Base-by-base conservation (phyloP, 92 coral and sea anemone genomes). In the Paragorgia papillata region DNA sequence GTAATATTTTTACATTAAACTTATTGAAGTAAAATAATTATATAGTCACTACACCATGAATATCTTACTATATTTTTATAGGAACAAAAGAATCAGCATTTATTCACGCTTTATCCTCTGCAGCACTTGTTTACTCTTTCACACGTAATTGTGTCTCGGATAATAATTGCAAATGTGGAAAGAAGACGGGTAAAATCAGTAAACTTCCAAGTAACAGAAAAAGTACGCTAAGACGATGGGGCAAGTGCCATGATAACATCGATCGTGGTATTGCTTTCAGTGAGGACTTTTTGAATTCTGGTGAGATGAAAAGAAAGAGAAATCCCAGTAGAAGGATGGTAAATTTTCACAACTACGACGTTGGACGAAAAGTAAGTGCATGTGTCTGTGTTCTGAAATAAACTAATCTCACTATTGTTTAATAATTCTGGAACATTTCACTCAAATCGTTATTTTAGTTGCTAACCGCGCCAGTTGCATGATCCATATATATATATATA, bases 21-120 rank as follows among this genome's bases (percentile, higher is more conserved):
- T n/a, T n/a, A n/a, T n/a, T n/a, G n/a, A n/a, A n/a, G n/a, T n/a
- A n/a, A n/a, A n/a, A n/a, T n/a, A n/a, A n/a, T n/a, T n/a, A n/a
- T n/a, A n/a, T n/a, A n/a, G n/a, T n/a, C n/a, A n/a, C n/a, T n/a
- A n/a, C n/a, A n/a, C n/a, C n/a, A n/a, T n/a, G n/a, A n/a, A n/a
- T n/a, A n/a, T n/a, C n/a, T n/a, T n/a, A n/a, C n/a, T n/a, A n/a
- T n/a, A 27, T 66, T 63, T 79, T 25, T 76, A n/a, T 86, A 93
- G 99, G 97, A 43, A 90, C 99, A n/a, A 87, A 76, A 57, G 95
- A 95, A 55, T 63, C 97, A 9, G 99, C 95, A 7, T 95, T 39
- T 35, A 84, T 79, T 5, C 86, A 85, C 62, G 87, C 99, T 8
- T 85, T 95, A 0, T 81, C 99, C 5, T 69, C 99, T 1, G 99